Conservation (phyloP, 2,797 vertebrate species). For the Sorex maritimensis region DNA sequence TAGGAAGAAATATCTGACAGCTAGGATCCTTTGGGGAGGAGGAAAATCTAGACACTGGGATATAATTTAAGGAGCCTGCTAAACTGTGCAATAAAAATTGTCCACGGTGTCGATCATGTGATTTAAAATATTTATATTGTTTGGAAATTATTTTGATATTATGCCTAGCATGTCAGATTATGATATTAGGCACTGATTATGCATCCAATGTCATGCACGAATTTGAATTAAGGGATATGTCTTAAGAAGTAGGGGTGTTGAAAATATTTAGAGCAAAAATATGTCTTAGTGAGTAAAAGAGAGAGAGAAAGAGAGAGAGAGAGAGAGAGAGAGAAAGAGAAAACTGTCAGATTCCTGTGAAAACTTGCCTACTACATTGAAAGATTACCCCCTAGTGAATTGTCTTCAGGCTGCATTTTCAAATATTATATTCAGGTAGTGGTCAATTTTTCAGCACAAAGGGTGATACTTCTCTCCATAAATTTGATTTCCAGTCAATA, state of each 20-base stretch:
- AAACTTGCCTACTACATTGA: conserved; percentile 76
- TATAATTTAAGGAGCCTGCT: conserved; percentile 33
- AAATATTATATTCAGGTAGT: conserved; percentile 81
- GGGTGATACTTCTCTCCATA: conserved; percentile 77
- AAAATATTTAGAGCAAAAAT: conserved; percentile 66
- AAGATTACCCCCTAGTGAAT: conserved; percentile 79
- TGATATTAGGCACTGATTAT: neutral
- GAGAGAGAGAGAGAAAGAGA: neutral
- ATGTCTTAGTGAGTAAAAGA: neutral
- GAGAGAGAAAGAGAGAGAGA: neutral
- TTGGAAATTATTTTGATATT: conserved; percentile 47
- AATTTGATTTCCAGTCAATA: conserved; percentile 80
- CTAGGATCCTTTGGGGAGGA: conserved; percentile 24
- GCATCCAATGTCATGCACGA: neutral
- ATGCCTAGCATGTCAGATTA: neutral
- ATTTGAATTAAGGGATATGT: conserved; percentile 24
- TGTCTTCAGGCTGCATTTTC: conserved; percentile 78
- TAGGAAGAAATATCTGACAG: conserved; percentile 36
- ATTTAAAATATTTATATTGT: neutral
- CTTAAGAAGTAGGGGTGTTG: conserved; percentile 24
- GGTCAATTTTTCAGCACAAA: conserved; percentile 83
- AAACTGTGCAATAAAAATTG: neutral
- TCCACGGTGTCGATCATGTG: neutral
- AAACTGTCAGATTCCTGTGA: conserved; percentile 67
- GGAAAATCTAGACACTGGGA: neutral